Conservation (phyloP, 2,797 vertebrate species). For the Poeciliopsis gracilis region DNA sequence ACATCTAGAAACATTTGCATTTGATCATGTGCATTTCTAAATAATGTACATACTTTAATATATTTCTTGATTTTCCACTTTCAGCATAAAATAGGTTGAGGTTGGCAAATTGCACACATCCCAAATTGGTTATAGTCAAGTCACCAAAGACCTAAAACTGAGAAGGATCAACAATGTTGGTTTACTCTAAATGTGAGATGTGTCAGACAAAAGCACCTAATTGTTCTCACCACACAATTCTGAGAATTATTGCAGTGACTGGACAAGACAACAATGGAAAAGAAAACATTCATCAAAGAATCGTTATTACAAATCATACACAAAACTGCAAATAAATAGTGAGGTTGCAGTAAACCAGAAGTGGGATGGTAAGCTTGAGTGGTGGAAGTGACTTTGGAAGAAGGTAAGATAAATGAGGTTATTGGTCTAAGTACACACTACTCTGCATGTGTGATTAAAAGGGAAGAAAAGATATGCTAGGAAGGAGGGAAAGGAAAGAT, state of each 20-base stretch:
- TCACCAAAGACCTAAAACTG: neutral
- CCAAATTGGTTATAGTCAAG: conserved; percentile 1
- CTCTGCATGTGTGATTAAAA: conserved; percentile 13
- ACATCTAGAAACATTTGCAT: neutral
- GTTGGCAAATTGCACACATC: neutral
- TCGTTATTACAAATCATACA: conserved; percentile 82
- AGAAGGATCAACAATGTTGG: conserved; percentile 59
- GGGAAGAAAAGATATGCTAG: conserved; percentile 18
- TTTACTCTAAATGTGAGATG: conserved; percentile 46
- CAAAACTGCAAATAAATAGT: conserved; percentile 79
- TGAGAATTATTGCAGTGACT: conserved; percentile 81
- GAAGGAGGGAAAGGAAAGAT: conserved; percentile 11
- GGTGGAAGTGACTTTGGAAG: conserved; percentile 29
- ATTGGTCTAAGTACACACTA: conserved; percentile 4
- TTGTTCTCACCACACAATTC: conserved; percentile 41
- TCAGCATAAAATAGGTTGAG: neutral
- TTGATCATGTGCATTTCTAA: neutral
- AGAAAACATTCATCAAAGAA: conserved; percentile 90
- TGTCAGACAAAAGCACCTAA: conserved; percentile 68
- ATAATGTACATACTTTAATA: neutral
- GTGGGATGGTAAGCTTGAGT: conserved; percentile 30
- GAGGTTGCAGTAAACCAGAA: conserved; percentile 39
- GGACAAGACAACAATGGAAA: conserved; percentile 85
- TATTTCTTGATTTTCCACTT: neutral
- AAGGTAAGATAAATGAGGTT: conserved; percentile 17